These are phyloP conservation scores for Bovichtus variegatus DNA, from an alignment of 2,797 vertebrate species.

Conservation along the genomic window DNA sequence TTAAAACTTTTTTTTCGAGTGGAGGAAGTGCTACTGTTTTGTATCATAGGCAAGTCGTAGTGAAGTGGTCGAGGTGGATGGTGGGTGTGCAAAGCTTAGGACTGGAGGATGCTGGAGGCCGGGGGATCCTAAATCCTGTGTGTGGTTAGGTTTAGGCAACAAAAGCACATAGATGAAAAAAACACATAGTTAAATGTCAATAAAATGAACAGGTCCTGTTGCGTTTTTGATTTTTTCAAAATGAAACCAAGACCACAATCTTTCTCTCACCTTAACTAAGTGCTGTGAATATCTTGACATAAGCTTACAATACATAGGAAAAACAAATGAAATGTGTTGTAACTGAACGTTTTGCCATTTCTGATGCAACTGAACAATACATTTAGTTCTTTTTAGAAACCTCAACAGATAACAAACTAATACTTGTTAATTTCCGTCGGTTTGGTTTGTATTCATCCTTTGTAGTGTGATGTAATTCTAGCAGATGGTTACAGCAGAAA, in stretches of 20 bases:
- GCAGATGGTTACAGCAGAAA: constrained; percentile 71
- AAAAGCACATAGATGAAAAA: neutral
- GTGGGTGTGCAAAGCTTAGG: neutral
- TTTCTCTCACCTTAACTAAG: neutral
- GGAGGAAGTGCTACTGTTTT: neutral
- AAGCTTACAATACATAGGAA: neutral
- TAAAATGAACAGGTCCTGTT: neutral
- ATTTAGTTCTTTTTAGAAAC: neutral
- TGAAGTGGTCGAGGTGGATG: neutral
- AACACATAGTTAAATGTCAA: neutral
- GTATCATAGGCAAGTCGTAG: neutral
- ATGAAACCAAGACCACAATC: neutral
- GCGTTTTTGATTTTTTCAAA: neutral
- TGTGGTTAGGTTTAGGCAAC: neutral
- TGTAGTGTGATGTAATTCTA: constrained; percentile 50
- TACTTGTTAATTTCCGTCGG: constrained; percentile 1
- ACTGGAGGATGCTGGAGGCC: neutral
- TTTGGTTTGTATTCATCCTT: constrained; percentile 49
- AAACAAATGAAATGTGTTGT: neutral
- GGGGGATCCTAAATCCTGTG: neutral
- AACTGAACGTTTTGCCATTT: neutral
- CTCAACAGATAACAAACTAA: constrained; percentile 1
- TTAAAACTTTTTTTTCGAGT: too few relatives aligned
- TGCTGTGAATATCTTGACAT: too few relatives aligned
- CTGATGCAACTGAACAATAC: neutral